Evolutionary conservation across 2,797 vertebrate genomes (phyloP).

Genomic region (Tiaroga cobitis): DNA sequence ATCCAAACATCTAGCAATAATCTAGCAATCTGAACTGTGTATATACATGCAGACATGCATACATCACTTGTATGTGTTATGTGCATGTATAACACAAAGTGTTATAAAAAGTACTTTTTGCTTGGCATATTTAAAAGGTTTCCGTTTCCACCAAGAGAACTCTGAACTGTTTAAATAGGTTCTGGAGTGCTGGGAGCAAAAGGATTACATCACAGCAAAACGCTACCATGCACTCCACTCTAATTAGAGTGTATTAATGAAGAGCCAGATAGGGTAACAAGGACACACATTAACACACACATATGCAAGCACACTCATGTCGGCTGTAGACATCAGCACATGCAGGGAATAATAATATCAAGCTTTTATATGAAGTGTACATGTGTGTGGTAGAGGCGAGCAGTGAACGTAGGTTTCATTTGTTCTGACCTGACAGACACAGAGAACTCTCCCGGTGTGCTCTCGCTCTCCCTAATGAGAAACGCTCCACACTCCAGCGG

Average conservation of each 20-base stretch:
- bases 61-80: not conserved
- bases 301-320: constrained; percentile 6
- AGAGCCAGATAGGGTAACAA: constrained; percentile 48
- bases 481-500: constrained; percentile 85
- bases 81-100: not conserved
- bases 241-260: constrained; percentile 56
- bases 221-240: constrained; percentile 40
- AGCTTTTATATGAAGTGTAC: not conserved
- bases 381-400: not conserved
- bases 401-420: constrained; percentile 12
- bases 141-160: constrained; percentile 8
- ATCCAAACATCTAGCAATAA: not conserved
- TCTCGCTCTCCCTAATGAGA: constrained; percentile 93
- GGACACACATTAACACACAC: constrained; percentile 25
- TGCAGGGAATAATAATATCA: constrained; percentile 13
- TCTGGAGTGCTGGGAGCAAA: constrained; percentile 37
- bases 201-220: constrained; percentile 48
- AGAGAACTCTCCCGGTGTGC: constrained; percentile 92
- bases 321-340: not conserved
- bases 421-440: constrained; percentile 90
- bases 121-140: constrained; percentile 7
- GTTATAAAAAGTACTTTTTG: not conserved
- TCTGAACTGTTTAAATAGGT: constrained; percentile 39
- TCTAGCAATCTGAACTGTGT: not conserved
- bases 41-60: not conserved